Evolutionary conservation across 2,797 vertebrate genomes (phyloP), one percentile per base, ranked within the genome.

Genomic region (Acropternis orthonyx): DNA sequence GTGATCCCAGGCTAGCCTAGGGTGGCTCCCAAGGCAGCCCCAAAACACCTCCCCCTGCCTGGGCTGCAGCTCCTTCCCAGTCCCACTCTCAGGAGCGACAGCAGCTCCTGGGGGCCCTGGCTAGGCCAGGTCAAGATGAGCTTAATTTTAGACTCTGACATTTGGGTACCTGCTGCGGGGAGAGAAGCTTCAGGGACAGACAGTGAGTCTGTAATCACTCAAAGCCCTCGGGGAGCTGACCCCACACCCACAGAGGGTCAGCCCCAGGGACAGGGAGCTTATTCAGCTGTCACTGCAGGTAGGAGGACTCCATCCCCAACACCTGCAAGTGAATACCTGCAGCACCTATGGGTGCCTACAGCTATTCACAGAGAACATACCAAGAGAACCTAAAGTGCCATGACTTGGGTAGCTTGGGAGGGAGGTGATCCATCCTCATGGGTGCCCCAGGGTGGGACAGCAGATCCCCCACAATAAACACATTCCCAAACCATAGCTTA

Each of bases 311-410:
- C 0, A 0, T n/a, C 41, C 49, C 65, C 49, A 27, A 8, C 78
- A 21, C 52, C 66, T 12, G 3, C 7, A n/a, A 52, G 69, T 37
- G 65, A 77, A 61, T 73, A 39, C 37, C 83, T 69, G 52, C 58
- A 51, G 84, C 68, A 73, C 44, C 66, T 18, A 1, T 3, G 7
- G 55, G 34, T 41, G 27, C 77, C 83, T 18, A 22, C 43, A 76
- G 32, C 61, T 44, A 2, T 27, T 56, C 75, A 69, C 9, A 5
- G 75, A 85, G 85, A 92, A 75, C 58, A 51, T 6, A 62, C 69
- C 81, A n/a, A 67, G 28, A 88, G 76, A 91, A 68, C 56, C 72
- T 77, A 55, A 89, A 95, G 91, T 92, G 81, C 85, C 89, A 84
- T 1, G 0, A 51, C 26, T 15, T 13, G 37, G 69, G 41, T 12